Base-by-base conservation (phyloP, 2,113 vertebrate genomes). In the Petaurus breviceps region DNA sequence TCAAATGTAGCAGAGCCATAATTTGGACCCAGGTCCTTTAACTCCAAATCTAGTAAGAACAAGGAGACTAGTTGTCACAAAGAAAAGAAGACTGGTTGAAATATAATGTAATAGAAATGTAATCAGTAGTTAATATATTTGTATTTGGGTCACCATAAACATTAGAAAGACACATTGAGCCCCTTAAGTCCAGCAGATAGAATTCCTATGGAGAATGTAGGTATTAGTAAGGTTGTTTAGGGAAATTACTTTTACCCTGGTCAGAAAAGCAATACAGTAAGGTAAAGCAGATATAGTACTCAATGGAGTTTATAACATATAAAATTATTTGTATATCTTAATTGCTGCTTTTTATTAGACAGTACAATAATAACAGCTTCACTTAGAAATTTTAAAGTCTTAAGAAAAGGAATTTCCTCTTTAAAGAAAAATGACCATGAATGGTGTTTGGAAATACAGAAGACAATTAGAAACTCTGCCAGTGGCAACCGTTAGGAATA, bases 401-500 rank as follows among this genome's bases (percentile, higher is more conserved):
- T 95, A 22, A 93, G 95, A 52, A 91, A 89, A 98, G 92, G 94
- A 97, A 93, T 52, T 92, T 37, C 22, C 37, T 94, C 92, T 91
- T 96, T 61, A 96, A 97, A 97, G 92, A 92, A 97, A 97, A 97
- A 96, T 61, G 97, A 68, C 61, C 50, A 68, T 90, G 95, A 31
- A 93, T 94, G 92, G 91, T 96, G 91, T 51, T 92, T 93, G 92
- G 93, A 95, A 95, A 95, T 95, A 96, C 96, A 96, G 96, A 97
- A 96, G 94, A 95, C 92, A 51, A 91, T 52, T 89, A 54, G 57
- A 94, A 95, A 55, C 93, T 95, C 92, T 94, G 97, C 97, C 97
- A 97, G 89, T 91, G 77, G 92, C 91, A 95, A 97, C 96, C 92
- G 89, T 96, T 96, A 96, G 97, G 94, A 98, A 97, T 96, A 96